Base-by-base conservation (phyloP, 1,140 invertebrate species). In the Caenorhabditis elegans region DNA sequence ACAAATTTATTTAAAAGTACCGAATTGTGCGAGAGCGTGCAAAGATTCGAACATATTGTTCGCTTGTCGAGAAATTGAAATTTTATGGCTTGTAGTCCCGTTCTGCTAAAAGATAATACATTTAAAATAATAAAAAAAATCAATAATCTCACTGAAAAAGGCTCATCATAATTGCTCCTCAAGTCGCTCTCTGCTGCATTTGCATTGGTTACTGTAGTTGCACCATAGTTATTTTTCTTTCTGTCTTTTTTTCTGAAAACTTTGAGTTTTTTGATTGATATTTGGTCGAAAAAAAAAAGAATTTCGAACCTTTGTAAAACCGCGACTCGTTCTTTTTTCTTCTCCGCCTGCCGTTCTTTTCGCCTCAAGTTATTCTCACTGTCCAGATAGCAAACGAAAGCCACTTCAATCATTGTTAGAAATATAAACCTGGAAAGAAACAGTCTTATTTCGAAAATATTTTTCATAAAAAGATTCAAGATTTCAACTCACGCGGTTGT, bases 331-430 rank as follows among this genome's bases (percentile, higher is more conserved):
- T 60, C 80, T 82, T 77, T 79, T 43, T 82, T 84, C 39, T 75
- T 78, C 39, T 78, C 80, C 0, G 46, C 34, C 17, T 84, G 82
- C 17, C 43, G 39, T 53, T 46, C 48, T 34, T 80, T 84, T 43
- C 85, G 24, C 39, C 55, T 49, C 24, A 55, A n/a, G 46, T 78
- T 51, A 22, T 81, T 55, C 86, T 76, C 48, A 70, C 79, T 77
- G 17, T 84, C 83, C 26, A 85, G 49, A 51, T 80, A 86, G 39
- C 85, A 86, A 24, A 86, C 82, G n/a, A 86, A 48, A 3, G 85
- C 85, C 19, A 86, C 82, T 75, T 86, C 85, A 4, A 86, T 77
- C 85, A 86, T 85, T 34, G 85, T 86, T 22, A 86, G 26, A 47
- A 83, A 86, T 19, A 85, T 86, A 24, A 83, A 86, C 15, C 84